phyloP scores from a whole-genome alignment of 2,888 invertebrate species.

The Erebia ligea region DNA sequence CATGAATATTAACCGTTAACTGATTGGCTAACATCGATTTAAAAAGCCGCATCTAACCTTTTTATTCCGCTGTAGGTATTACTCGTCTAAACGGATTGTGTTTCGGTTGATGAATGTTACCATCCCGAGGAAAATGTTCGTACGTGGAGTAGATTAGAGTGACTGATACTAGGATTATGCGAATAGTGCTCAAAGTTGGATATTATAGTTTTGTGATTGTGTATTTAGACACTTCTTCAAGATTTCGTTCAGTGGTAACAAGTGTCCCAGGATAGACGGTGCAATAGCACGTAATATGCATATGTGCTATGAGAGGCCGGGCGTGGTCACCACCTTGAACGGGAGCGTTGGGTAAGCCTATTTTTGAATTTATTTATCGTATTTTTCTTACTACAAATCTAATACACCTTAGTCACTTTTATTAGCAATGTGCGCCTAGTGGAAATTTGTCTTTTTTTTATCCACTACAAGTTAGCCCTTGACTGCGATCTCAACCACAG shows the following conservation, averaged over 20 bases:
- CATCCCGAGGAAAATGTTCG: slow-evolving; percentile 66
- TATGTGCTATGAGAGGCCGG: slow-evolving; percentile 80
- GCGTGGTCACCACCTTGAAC: slow-evolving; percentile 76
- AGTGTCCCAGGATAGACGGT: slow-evolving; percentile 62
- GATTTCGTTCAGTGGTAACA: slow-evolving; percentile 56
- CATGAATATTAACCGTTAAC: slow-evolving; percentile 42
- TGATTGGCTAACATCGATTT: slow-evolving; percentile 41
- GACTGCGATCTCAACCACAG: no score
- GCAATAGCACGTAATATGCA: slow-evolving; percentile 58
- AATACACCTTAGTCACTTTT: no score
- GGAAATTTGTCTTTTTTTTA: no score
- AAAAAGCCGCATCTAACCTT: slow-evolving; percentile 51
- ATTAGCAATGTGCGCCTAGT: no score
- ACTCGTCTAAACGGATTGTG: slow-evolving; percentile 38
- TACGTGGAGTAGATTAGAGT: slow-evolving; percentile 71
- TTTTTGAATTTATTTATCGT: slow-evolving; percentile 5
- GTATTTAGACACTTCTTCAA: slow-evolving; percentile 47
- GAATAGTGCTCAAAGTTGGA: slow-evolving; percentile 42
- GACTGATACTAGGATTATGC: slow-evolving; percentile 36
- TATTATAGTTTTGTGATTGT: slow-evolving; percentile 43
- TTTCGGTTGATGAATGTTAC: slow-evolving; percentile 50
- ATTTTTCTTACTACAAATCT: slow-evolving; percentile 8
- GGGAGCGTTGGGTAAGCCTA: slow-evolving; percentile 71
- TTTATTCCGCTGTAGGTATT: slow-evolving; percentile 53
- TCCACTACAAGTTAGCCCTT: no score